Conservation (phyloP, 2,888 invertebrate species). For the Pseudococcus jackbeardsleyi region DNA sequence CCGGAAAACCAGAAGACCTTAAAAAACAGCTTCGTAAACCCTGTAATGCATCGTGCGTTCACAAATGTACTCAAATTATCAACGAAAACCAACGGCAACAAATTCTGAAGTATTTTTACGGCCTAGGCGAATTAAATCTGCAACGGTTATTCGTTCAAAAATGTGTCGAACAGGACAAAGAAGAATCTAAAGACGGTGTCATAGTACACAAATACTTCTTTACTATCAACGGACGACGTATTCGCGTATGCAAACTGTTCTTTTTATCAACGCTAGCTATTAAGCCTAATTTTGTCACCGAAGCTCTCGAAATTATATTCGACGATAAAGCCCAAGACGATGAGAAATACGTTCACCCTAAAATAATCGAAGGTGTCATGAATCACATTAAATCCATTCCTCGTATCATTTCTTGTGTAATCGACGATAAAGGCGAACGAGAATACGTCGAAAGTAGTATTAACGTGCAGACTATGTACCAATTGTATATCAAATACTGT, state of each 20-base stretch:
- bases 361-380: slow-evolving; percentile 58
- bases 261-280: slow-evolving; percentile 60
- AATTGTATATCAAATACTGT: slow-evolving; percentile 61
- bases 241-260: slow-evolving; percentile 63
- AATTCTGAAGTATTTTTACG: slow-evolving; percentile 63
- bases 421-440: slow-evolving; percentile 54
- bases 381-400: slow-evolving; percentile 65
- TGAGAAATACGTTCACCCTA: slow-evolving; percentile 49
- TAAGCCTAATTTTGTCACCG: slow-evolving; percentile 52
- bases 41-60: slow-evolving; percentile 49
- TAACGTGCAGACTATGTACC: slow-evolving; percentile 63
- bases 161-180: slow-evolving; percentile 56
- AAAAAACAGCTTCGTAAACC: slow-evolving; percentile 58
- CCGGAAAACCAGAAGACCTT: slow-evolving; percentile 24
- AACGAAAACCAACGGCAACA: slow-evolving; percentile 59
- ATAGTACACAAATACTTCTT: slow-evolving; percentile 54
- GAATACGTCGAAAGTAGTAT: slow-evolving; percentile 60
- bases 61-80: slow-evolving; percentile 51
- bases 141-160: slow-evolving; percentile 63
- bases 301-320: slow-evolving; percentile 56
- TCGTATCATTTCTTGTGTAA: slow-evolving; percentile 56
- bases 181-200: slow-evolving; percentile 37
- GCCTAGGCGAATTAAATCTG: slow-evolving; percentile 52
- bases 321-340: slow-evolving; percentile 57
- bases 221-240: slow-evolving; percentile 60